Conservation (phyloP, 2,888 invertebrate species). For the Beris chalybata region DNA sequence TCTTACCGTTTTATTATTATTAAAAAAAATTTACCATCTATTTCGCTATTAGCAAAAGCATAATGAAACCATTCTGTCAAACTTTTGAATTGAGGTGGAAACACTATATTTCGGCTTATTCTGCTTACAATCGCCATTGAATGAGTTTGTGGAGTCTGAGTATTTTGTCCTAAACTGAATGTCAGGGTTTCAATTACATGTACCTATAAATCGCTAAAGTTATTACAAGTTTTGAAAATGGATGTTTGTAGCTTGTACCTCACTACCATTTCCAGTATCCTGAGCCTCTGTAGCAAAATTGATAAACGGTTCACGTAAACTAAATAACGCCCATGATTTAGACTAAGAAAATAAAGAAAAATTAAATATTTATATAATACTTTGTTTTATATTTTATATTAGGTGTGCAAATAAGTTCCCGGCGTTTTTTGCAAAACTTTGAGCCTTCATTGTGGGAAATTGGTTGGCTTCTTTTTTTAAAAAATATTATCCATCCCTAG, state of each 20-base stretch:
- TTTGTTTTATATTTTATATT: neutral
- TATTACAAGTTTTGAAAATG: neutral
- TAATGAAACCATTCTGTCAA: conserved; percentile 97
- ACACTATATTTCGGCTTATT: conserved; percentile 86
- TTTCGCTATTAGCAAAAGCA: conserved; percentile 91
- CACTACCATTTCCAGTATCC: conserved; percentile 72
- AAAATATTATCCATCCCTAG: no score
- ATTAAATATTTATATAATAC: neutral
- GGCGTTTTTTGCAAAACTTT: neutral
- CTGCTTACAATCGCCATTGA: conserved; percentile 95
- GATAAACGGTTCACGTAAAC: conserved; percentile 88
- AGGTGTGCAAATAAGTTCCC: neutral
- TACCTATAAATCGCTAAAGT: conserved; percentile 56
- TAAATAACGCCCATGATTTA: conserved; percentile 95
- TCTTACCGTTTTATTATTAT: neutral
- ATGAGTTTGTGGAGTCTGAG: conserved; percentile 71
- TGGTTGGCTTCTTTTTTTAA: no score
- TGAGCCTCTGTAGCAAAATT: conserved; percentile 93
- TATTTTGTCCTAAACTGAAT: conserved; percentile 79
- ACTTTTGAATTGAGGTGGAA: conserved; percentile 94
- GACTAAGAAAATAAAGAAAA: conserved; percentile 54
- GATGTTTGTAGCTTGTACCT: conserved; percentile 50
- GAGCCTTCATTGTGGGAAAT: no score
- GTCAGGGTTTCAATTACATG: conserved; percentile 89
- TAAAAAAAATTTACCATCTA: conserved; percentile 70